Percentiles rank a stretch among this genome's conserved stretches.
phyloP scores from a whole-genome alignment of 2,113 vertebrate species.

The Platycercus adscitus region DNA sequence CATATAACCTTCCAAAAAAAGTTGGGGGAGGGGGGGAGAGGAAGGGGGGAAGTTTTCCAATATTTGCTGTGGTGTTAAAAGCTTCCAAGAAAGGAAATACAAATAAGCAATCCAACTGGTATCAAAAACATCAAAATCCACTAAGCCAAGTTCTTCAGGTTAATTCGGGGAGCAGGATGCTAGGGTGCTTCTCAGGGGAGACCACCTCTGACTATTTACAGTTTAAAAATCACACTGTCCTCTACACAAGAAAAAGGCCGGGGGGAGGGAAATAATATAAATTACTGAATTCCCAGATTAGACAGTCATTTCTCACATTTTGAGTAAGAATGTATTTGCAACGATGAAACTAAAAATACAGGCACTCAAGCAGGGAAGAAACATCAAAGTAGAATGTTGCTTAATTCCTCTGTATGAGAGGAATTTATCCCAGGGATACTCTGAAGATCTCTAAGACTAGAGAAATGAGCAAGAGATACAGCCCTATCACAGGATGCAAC shows the following conservation, averaged over 20 bases:
- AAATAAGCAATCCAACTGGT: neutral
- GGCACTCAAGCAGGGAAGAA: neutral
- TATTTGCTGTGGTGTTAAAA: neutral
- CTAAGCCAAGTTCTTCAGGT: neutral
- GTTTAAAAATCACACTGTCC: neutral
- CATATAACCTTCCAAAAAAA: neutral
- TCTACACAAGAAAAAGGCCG: neutral
- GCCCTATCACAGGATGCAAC: neutral
- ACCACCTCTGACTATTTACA: neutral
- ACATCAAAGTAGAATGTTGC: neutral
- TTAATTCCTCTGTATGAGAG: neutral
- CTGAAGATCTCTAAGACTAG: neutral
- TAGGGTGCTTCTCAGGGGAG: neutral
- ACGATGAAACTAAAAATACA: neutral
- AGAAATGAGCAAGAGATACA: neutral
- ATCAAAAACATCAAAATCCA: neutral
- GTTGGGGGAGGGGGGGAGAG: accelerated
- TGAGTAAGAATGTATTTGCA: neutral
- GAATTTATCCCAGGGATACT: neutral
- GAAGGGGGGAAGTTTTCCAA: neutral
- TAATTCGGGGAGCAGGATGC: neutral
- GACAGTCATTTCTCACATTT: neutral
- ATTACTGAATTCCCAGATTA: neutral
- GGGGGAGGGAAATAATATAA: neutral
- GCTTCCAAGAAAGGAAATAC: neutral